Conservation (phyloP, 2,113 vertebrate species). For the Cynoglossus semilaevis region DNA sequence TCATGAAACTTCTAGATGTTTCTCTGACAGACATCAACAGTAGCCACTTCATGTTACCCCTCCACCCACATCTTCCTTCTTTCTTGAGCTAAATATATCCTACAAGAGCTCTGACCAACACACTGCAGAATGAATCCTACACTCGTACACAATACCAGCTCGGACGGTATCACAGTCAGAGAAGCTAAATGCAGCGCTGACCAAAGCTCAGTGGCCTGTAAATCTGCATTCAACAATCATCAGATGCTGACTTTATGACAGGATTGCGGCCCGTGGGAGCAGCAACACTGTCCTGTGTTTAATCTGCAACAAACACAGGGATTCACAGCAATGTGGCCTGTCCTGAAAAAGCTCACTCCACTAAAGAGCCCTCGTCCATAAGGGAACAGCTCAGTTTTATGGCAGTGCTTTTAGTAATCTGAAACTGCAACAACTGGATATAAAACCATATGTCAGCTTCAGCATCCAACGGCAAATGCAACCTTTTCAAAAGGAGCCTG, state of each 20-base stretch:
- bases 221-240: slow-evolving; percentile 29
- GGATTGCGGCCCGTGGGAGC: neutral
- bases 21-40: slow-evolving; percentile 14
- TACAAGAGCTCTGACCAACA: slow-evolving; percentile 41
- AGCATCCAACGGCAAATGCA: no score
- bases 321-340: no score
- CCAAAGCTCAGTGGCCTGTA: slow-evolving; percentile 38
- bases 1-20: no score
- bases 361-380: no score
- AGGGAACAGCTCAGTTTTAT: neutral
- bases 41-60: slow-evolving; percentile 28
- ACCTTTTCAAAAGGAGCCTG: no score
- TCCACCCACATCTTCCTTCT: neutral
- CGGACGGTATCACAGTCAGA: slow-evolving; percentile 42
- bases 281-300: neutral
- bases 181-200: slow-evolving; percentile 62
- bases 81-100: slow-evolving; percentile 64
- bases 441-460: no score
- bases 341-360: no score
- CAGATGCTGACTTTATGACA: slow-evolving; percentile 27
- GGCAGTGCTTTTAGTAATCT: neutral
- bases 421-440: no score
- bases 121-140: slow-evolving; percentile 34
- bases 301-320: neutral
- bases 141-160: slow-evolving; percentile 50